Evolutionary conservation across 2,888 invertebrate species (phyloP), one percentile per base, ranked within the genome.

Genomic region (Pterostichus niger): DNA sequence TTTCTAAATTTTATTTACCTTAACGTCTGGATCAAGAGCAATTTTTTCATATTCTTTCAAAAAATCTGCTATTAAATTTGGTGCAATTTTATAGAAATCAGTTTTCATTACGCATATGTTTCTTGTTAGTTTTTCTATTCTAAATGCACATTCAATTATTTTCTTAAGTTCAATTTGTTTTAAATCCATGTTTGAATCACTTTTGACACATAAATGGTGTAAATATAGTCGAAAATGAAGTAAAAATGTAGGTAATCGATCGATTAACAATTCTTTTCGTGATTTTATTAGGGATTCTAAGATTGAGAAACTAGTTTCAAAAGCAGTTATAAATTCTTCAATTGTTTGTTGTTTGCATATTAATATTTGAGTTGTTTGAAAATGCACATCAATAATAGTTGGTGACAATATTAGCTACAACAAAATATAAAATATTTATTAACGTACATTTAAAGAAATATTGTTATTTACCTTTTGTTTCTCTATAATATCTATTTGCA

Each of bases 1-100:
- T 2, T 2, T 24, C 24, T 2, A 24, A 24, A 24, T 24, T 13
- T 13, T 73, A 84, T 87, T 86, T 88, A 91, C 91, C 88, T 91
- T 91, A 24, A 91, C 88, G 84, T 88, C 88, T 3, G 90, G 88
- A 86, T 90, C 89, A 33, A 92, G 86, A n/a, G 89, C 89, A 68
- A 88, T 86, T 73, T 87, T 86, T 85, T 91, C 91, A 85, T 91
- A 91, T 75, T 90, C 88, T 75, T 88, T 86, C 84, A 92, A 87
- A 86, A 91, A 88, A 87, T 91, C 90, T 3, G 91, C 90, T 71
- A 91, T 88, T 83, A 91, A 87, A 87, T 91, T 91, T 78, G 89
- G 89, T 6, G 90, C 87, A 33, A 91, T 89, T 85, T 91, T 88
- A 9, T 87, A 85, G 86, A 91, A 88, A 85, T 91, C 89, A 85